A percentile compares a stretch with the other conserved stretches of the same genome.
Conservation (phyloP, 2,113 vertebrate species). For the Aleadryas rufinucha region DNA sequence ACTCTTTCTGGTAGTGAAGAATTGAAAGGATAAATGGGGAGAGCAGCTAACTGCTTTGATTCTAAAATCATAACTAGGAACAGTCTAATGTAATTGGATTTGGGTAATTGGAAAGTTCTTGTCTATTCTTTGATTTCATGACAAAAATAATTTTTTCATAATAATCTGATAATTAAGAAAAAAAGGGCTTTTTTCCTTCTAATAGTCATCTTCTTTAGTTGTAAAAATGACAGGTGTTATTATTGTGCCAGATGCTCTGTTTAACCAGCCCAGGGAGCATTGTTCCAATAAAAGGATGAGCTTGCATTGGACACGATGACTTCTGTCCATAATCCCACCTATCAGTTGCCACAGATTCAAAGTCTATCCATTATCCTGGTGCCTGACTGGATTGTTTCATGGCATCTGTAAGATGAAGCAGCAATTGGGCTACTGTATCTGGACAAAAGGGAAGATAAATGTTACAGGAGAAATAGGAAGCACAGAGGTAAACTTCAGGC, state of each 20-base stretch:
- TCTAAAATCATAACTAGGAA: background rate
- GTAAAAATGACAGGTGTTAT: background rate
- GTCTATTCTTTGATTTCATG: background rate
- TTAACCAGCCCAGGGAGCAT: background rate
- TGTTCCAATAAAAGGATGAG: background rate
- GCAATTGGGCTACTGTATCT: background rate
- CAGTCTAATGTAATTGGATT: background rate
- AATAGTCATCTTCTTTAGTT: background rate
- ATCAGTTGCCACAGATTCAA: background rate
- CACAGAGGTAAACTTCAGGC: background rate
- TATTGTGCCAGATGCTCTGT: background rate
- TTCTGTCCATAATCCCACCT: background rate
- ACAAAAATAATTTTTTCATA: background rate
- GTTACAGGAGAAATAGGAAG: background rate
- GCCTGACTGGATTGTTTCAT: background rate
- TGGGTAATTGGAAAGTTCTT: background rate
- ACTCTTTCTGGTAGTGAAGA: background rate
- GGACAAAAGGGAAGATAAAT: background rate
- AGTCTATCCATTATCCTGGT: background rate
- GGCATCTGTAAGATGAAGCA: background rate
- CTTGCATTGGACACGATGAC: background rate
- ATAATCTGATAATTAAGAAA: background rate
- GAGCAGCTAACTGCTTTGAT: background rate
- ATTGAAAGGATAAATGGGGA: background rate
- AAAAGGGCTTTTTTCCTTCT: background rate